Conservation (phyloP, 2,113 vertebrate genomes). For the Dolichallabes microphthalmus region DNA sequence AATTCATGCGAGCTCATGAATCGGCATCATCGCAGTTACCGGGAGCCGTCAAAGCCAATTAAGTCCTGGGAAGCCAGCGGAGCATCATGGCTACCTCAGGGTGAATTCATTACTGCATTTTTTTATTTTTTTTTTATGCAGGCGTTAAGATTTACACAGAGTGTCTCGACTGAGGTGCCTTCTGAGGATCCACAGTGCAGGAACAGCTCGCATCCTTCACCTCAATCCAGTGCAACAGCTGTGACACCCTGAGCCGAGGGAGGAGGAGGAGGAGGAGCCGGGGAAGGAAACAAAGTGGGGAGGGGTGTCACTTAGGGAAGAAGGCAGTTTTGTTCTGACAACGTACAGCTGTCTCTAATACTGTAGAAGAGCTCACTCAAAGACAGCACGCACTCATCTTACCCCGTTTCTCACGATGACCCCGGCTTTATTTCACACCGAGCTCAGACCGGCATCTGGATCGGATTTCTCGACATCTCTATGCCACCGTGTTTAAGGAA, state of each 20-base stretch:
- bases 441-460: constrained; percentile 61
- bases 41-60: constrained; percentile 75
- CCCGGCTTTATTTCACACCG: constrained; percentile 49
- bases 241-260: constrained; percentile 31
- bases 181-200: background rate
- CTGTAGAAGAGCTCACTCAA: constrained; percentile 58
- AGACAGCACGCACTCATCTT: constrained; percentile 56
- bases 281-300: background rate
- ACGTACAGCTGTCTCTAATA: constrained; percentile 70
- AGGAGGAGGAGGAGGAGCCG: constrained; percentile 2
- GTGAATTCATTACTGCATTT: constrained; percentile 74
- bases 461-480: background rate
- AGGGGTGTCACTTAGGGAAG: constrained; percentile 58
- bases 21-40: constrained; percentile 70
- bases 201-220: background rate
- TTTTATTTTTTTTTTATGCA: constrained; percentile 66
- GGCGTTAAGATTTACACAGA: constrained; percentile 61
- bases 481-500: constrained; percentile 39
- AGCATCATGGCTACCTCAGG: constrained; percentile 52
- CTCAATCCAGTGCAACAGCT: constrained; percentile 29
- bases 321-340: constrained; percentile 68
- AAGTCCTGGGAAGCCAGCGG: constrained; percentile 64
- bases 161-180: constrained; percentile 53
- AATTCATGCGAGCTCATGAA: constrained; percentile 72
- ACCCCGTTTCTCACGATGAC: constrained; percentile 46